Evolutionary conservation across 2,888 invertebrate genomes (phyloP), one percentile per base, ranked within the genome.

Genomic region (Limnephilus lunatus): DNA sequence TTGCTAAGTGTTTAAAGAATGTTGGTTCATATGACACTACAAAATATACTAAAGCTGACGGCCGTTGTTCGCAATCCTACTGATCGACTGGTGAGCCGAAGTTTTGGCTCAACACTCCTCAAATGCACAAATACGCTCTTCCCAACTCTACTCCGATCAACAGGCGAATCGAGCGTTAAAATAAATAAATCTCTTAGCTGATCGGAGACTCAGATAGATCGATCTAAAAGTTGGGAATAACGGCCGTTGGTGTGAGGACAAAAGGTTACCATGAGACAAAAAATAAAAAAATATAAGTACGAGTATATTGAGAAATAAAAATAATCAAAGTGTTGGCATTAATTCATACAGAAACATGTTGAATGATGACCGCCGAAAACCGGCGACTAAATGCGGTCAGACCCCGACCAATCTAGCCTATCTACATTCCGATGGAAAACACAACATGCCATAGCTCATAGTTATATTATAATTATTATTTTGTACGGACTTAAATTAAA

Each of bases 341-440:
- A 68, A 68, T 68, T 68, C 68, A 68, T n/a, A 68, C 68, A 68
- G 68, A 68, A 68, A 68, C 68, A 68, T 68, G 68, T 68, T 25
- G 25, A 4, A 25, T 25, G 68, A 68, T 68, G 68, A 68, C 68
- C 68, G 68, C 68, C 68, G 68, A 68, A 68, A 68, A 32, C 83
- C 83, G 83, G 35, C 83, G 83, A 9, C 7, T 19, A 83, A 83
- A 32, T 39, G 83, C 83, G 83, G 83, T 83, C 83, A 83, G 35
- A 32, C 19, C 32, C 15, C 83, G 83, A 32, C 83, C 83, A 39
- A 83, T 83, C 83, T 32, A 25, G 83, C 32, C 35, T 83, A 32
- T 35, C 83, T 25, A n/a, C 83, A 83, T 83, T 83, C 83, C 83
- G 83, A 83, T 83, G 83, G 83, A 15, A 83, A 83, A 35, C 19